phyloP scores from a whole-genome alignment of 2,888 invertebrate species.

The Carabus problematicus region DNA sequence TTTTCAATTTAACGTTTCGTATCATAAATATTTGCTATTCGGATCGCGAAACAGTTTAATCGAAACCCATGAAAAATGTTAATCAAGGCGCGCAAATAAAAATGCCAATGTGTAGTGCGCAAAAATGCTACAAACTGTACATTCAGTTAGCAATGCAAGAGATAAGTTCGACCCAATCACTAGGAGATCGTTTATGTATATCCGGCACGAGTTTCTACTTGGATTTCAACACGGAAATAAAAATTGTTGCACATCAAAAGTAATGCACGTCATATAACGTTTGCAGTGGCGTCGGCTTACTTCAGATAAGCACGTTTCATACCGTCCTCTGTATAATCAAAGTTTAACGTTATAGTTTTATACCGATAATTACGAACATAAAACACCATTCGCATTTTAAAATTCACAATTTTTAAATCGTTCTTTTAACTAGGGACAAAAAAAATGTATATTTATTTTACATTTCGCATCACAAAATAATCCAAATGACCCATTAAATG shows the following conservation, averaged over 20 bases:
- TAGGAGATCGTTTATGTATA: constrained; percentile 21
- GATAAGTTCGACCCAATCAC: constrained; percentile 21
- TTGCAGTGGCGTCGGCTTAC: too few species aligned
- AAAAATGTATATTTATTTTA: too few species aligned
- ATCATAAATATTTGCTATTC: constrained; percentile 22
- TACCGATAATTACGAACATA: too few species aligned
- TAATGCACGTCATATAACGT: constrained; percentile 13
- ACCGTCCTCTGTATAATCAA: too few species aligned
- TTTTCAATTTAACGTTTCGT: constrained; percentile 20
- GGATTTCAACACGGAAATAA: constrained; percentile 13
- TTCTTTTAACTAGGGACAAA: too few species aligned
- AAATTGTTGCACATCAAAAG: constrained; percentile 30
- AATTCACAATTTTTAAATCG: too few species aligned
- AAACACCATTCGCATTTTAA: too few species aligned
- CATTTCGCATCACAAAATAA: too few species aligned
- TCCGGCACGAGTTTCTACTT: neutral
- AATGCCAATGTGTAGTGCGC: too few species aligned
- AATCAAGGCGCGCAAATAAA: constrained; percentile 18
- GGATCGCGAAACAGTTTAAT: constrained; percentile 8
- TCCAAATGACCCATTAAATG: too few species aligned
- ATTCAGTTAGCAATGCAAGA: constrained; percentile 6
- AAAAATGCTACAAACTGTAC: constrained; percentile 11
- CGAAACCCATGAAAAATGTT: constrained; percentile 25
- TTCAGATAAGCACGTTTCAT: too few species aligned
- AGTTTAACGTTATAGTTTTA: too few species aligned